Base-by-base conservation (phyloP, 2,113 vertebrate genomes). In the Beaufortia kweichowensis region DNA sequence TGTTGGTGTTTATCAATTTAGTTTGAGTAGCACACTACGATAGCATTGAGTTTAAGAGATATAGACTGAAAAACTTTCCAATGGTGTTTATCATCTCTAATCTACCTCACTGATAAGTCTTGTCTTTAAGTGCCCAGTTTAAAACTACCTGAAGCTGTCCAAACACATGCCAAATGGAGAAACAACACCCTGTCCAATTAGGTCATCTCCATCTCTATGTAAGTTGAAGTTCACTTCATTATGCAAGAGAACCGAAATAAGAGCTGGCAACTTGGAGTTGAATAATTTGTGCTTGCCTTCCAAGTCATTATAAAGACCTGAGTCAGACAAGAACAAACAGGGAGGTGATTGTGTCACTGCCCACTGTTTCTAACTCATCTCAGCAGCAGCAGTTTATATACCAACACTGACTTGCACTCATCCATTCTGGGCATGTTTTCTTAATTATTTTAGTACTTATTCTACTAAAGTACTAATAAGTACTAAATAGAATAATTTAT, bases 161-260 rank as follows among this genome's bases (percentile, higher is more conserved):
- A 57, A 29, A 59, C 15, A 6, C 17, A 39, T 19, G 68, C 8
- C 39, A 61, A 21, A 43, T 74, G 6, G 12, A 61, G 26, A 48
- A 46, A 71, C 21, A 72, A n/a, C 26, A 46, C 24, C 24, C 4
- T 15, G 15, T 28, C 75, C 79, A 87, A 88, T 83, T 90, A 84
- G 85, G 86, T 88, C 88, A 87, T 62, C 79, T 83, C 79, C 81
- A 79, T 79, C 77, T 84, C 81, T 86, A 75, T 15, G 31, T 81
- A 67, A 86, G 83, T n/a, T 78, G 28, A 61, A 76, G 81, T 80
- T 83, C 86, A 35, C 76, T 88, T 70, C 84, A 90, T 86, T 86
- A 88, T 87, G 84, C 85, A 89, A 79, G 62, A 41, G 53, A 85
- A 75, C 79, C 4, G 59, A 86, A 90, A 90, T 83, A 85, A 84